Evolutionary conservation across 2,888 invertebrate species (phyloP).

Genomic region (Mantis religiosa): DNA sequence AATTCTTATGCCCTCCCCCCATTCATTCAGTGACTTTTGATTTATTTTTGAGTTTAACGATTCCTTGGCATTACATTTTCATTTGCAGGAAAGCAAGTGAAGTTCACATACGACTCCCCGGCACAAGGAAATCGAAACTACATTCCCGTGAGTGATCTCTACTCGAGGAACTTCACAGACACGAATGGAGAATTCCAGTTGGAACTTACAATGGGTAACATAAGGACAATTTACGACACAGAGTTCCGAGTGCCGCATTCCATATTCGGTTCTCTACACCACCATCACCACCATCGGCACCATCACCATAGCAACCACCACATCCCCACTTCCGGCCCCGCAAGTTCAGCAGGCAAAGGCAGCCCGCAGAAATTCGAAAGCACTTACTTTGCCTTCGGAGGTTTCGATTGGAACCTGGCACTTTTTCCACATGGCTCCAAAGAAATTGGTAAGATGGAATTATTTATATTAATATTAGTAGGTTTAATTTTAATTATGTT

Average conservation of each 20-base stretch:
- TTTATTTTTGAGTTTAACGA: not conserved
- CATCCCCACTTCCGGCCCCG: not conserved
- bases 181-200: slow-evolving; percentile 76
- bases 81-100: slow-evolving; percentile 43
- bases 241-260: slow-evolving; percentile 60
- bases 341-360: slow-evolving; percentile 19
- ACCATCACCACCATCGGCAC: slow-evolving; percentile 36
- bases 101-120: slow-evolving; percentile 63
- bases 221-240: slow-evolving; percentile 69
- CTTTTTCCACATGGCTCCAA: slow-evolving; percentile 59
- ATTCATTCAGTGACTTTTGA: not conserved
- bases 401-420: slow-evolving; percentile 76
- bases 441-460: slow-evolving; percentile 36
- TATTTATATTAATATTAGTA: no score
- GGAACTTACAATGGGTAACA: slow-evolving; percentile 71
- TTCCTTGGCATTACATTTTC: not conserved
- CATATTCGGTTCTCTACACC: slow-evolving; percentile 35
- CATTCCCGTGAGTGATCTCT: slow-evolving; percentile 66
- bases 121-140: slow-evolving; percentile 71
- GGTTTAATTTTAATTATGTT: no score
- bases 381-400: slow-evolving; percentile 71
- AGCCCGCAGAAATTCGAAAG: slow-evolving; percentile 52
- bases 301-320: slow-evolving; percentile 22
- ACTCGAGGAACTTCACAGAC: slow-evolving; percentile 68
- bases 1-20: no score